Evolutionary conservation across 2,888 invertebrate genomes (phyloP), one percentile per base, ranked within the genome.

Genomic region (Xestia sexstrigata): DNA sequence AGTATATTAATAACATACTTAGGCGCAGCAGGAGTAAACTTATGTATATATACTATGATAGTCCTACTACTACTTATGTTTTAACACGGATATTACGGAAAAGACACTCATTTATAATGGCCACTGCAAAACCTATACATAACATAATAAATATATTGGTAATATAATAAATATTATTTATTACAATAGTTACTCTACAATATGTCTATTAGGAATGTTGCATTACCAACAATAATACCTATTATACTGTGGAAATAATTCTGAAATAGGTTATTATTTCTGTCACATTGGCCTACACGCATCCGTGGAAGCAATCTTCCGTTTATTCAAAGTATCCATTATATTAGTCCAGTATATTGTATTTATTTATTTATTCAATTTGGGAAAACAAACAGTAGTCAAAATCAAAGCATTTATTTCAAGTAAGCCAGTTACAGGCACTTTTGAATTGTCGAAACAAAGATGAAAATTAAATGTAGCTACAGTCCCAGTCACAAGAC

Each of bases 281-380:
- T 26, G 35, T 65, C 11, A n/a, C n/a, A 4, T 77, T 39, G 63
- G 83, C 78, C 52, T 60, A 77, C 52, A 20, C 17, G 26, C 15
- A 15, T 20, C 3, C 5, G 15, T n/a, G 23, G 45, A 63, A 67
- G 0, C 20, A 49, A n/a, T 63, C 35, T 52, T 77, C 42, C 39
- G 47, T 60, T 65, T 35, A 23, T 63, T 58, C 20, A 47, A 58
- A 49, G 49, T 30, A 74, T 42, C 13, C 9, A 39, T 15, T 8
- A 26, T 45, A 23, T 15, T n/a, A n/a, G n/a, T n/a, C n/a, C n/a
- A n/a, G n/a, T n/a, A n/a, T n/a, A n/a, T n/a, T n/a, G n/a, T n/a
- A n/a, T n/a, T n/a, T n/a, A n/a, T n/a, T n/a, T n/a, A n/a, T n/a
- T n/a, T n/a, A n/a, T n/a, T n/a, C n/a, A n/a, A n/a, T n/a, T n/a